A percentile compares a stretch with the other conserved stretches of the same genome.
Conservation (phyloP, 2,888 invertebrate species). For the Thera obeliscata region DNA sequence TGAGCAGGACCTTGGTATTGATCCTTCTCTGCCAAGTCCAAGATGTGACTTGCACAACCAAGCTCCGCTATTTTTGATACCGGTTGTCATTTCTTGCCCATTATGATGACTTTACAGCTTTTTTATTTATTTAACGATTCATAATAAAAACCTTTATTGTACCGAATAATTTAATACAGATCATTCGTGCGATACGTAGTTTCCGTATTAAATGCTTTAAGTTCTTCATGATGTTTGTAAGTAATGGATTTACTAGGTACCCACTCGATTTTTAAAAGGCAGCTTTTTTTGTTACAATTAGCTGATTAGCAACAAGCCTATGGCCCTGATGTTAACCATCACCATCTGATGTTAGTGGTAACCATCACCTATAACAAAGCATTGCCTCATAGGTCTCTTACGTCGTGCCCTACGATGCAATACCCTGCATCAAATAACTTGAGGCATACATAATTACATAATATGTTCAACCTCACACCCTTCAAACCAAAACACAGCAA, state of each 20-base stretch:
- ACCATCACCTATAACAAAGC: too few relatives aligned
- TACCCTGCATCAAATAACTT: too few relatives aligned
- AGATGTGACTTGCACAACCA: slow-evolving; percentile 79
- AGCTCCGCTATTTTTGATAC: slow-evolving; percentile 68
- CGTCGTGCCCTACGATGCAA: too few relatives aligned
- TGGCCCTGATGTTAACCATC: too few relatives aligned
- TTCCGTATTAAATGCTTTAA: slow-evolving; percentile 28
- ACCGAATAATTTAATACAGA: slow-evolving; percentile 28
- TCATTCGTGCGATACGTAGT: slow-evolving; percentile 7
- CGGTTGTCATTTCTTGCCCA: slow-evolving; percentile 47
- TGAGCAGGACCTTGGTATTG: slow-evolving; percentile 69
- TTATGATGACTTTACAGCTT: slow-evolving; percentile 52
- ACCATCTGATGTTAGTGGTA: too few relatives aligned
- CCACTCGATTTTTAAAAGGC: too few relatives aligned
- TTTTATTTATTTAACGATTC: slow-evolving; percentile 50
- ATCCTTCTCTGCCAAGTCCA: slow-evolving; percentile 59
- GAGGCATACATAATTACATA: too few relatives aligned
- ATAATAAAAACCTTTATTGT: slow-evolving; percentile 46
- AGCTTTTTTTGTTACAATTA: too few relatives aligned
- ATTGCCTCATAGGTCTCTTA: too few relatives aligned
- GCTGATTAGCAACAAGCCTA: too few relatives aligned
- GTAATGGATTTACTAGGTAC: not conserved
- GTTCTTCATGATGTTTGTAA: slow-evolving; percentile 1
- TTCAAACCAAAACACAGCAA: too few relatives aligned
- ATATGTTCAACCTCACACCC: too few relatives aligned